A percentile compares a stretch with the other conserved stretches of the same genome.
phyloP scores from a whole-genome alignment of 2,888 invertebrate genomes.

The Oxytorus armatus region DNA sequence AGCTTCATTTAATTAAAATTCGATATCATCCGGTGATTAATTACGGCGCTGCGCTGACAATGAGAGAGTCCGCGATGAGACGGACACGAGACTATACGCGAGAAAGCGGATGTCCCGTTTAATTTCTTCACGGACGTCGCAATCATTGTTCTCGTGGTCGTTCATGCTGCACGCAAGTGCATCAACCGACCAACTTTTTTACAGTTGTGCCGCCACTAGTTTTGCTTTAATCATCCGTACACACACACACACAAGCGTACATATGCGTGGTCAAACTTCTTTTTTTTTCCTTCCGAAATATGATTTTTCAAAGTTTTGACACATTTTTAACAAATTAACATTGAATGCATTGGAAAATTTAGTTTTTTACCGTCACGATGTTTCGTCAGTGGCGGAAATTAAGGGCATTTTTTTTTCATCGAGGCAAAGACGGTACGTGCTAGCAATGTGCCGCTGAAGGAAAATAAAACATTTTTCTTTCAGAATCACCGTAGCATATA shows the following conservation, averaged over 20 bases:
- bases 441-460: no score
- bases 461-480: neutral
- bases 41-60: neutral
- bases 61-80: no score
- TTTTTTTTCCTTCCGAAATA: no score
- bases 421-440: slow-evolving; percentile 23
- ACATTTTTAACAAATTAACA: no score
- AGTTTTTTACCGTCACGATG: no score
- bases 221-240: no score
- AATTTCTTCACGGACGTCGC: slow-evolving; percentile 52
- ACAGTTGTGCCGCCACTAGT: slow-evolving; percentile 5
- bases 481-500: neutral
- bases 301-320: no score
- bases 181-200: slow-evolving; percentile 1
- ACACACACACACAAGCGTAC: no score
- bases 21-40: slow-evolving; percentile 8
- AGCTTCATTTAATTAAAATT: neutral
- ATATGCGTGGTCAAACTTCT: no score
- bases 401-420: neutral
- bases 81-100: slow-evolving; percentile 27
- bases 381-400: no score
- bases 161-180: neutral
- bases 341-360: no score
- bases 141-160: slow-evolving; percentile 34
- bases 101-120: slow-evolving; percentile 56